Evolutionary conservation across 1,140 invertebrate species (phyloP), one percentile per base, ranked within the genome.

Genomic region (Brachionus rubens): DNA sequence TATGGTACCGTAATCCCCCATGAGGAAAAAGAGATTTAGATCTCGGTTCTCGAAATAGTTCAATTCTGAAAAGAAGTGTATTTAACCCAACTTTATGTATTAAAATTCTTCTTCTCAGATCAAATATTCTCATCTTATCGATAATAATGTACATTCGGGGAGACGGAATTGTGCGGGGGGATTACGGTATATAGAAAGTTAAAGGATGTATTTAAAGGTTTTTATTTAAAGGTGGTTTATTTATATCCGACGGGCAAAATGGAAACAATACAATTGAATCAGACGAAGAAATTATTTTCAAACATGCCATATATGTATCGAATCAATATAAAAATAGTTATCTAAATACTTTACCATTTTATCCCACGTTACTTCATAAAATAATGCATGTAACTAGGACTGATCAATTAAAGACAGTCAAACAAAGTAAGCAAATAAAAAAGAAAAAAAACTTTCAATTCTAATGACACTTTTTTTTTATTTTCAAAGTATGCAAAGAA

Each of bases 211-310:
- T 30, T 14, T 54, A 12, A 56, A 3, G 28, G 2, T 56, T 56
- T 1, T 28, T 30, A 28, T 56, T 28, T 30, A n/a, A 56, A 59
- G 54, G 54, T 9, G 54, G 54, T 19, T 36, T 59, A 36, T 59
- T 59, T 16, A 16, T 30, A 10, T 28, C 26, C 6, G 21, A 65
- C 43, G 16, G 40, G 21, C 33, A 41, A 65, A 65, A 43, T 43
- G 59, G 36, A 65, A 40, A 30, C 2, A 52, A 26, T 40, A 48
- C n/a, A 21, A 10, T 40, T 21, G 68, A 72, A 41, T 24, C 50
- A 10, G 46, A 72, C 6, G 46, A 72, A 54, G 68, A 72, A 41
- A 72, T 72, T n/a, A 41, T 72, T 7, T 72, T 72, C 16, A 72
- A 72, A 30, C 68, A 72, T 30, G 68, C 68, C 1, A 50, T 72